Evolutionary conservation across 2,888 invertebrate genomes (phyloP), one percentile per base, ranked within the genome.

Genomic region (Macroteleia sp.): DNA sequence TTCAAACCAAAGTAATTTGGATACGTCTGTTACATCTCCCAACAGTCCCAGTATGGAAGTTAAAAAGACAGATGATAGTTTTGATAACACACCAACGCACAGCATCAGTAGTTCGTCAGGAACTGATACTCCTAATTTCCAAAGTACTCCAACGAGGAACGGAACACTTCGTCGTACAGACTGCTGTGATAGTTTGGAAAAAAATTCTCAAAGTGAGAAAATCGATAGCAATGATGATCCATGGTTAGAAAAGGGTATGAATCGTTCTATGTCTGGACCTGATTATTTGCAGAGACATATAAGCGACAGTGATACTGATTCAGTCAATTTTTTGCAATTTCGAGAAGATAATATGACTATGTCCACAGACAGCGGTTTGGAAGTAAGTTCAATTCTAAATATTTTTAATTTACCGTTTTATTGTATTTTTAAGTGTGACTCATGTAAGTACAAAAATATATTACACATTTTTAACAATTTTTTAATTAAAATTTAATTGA

Each of bases 191-290:
- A 92, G 88, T 70, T 87, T 92, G 75, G 92, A 92, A 52, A 91
- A 90, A 62, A 91, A 88, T 59, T 85, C 85, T 32, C 82, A 84
- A 28, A 84, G 86, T 39, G 91, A 86, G 80, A 89, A 90, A 56
- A 88, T 92, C 34, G 88, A 92, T 20, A 91, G 90, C 52, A 92
- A 92, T 76, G 93, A 93, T 61, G 93, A 93, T 52, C 92, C 91
- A 78, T 93, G 93, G 93, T 88, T 92, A 42, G 92, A 92, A 66
- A 92, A 91, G 46, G 91, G 91, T 8, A 86, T 93, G 54, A 93
- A 93, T 83, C 91, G 93, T 32, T 93, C 93, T 0, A 92, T 93
- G 92, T 93, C 93, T 1, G 93, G 93, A 5, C 93, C 94, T 0
- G 93, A 93, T 82, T 93, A 93, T 82, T 86, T 93, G 30, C 93